phyloP scores from a whole-genome alignment of 2,888 invertebrate genomes.

The Sesamia inferens region DNA sequence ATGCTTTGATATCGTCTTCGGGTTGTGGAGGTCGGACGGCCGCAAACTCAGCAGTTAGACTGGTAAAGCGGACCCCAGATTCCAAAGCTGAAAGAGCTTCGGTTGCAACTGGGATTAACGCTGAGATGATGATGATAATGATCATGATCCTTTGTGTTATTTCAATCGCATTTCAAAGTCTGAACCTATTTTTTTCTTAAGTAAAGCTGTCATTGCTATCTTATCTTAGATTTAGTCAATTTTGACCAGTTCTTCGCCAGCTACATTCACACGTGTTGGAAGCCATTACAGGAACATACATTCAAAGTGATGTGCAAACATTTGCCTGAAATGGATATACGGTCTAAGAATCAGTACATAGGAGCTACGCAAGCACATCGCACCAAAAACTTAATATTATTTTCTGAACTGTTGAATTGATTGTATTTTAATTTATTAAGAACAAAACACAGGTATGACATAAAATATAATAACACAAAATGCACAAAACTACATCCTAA shows the following conservation, averaged over 20 bases:
- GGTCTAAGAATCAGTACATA: constrained; percentile 20
- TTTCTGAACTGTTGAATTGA: not conserved
- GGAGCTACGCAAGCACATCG: constrained; percentile 8
- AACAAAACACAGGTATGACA: too few relatives aligned
- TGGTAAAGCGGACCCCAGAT: too few relatives aligned
- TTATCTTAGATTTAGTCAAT: not conserved
- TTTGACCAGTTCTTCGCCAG: not conserved
- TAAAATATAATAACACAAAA: not conserved
- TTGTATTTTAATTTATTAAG: not conserved
- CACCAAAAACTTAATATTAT: constrained; percentile 6
- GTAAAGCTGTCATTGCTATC: not conserved
- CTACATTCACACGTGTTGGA: not conserved
- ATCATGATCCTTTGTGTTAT: not conserved
- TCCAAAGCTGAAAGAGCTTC: too few relatives aligned
- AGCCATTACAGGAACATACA: constrained; percentile 45
- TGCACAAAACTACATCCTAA: too few relatives aligned
- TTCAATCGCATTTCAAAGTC: not conserved
- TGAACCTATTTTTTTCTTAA: too few relatives aligned
- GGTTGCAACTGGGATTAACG: too few relatives aligned
- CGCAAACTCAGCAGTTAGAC: too few relatives aligned
- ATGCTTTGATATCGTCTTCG: too few relatives aligned
- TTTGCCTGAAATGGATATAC: constrained; percentile 27
- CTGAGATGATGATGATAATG: too few relatives aligned
- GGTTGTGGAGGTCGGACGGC: too few relatives aligned
- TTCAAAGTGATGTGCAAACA: constrained; percentile 28